Conservation (phyloP, 2,797 vertebrate species). For the Crocodylus rhombifer region DNA sequence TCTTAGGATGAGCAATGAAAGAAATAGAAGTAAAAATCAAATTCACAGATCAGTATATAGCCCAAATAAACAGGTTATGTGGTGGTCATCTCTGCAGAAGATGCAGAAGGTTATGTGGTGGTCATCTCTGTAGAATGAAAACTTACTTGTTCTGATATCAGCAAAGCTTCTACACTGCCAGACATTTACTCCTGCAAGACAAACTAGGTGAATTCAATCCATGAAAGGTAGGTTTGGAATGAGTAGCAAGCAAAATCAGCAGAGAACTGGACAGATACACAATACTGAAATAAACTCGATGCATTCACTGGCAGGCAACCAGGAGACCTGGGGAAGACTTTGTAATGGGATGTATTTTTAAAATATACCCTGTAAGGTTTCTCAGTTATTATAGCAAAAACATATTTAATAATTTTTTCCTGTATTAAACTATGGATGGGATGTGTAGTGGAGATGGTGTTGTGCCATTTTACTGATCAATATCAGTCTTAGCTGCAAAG, state of each 20-base stretch:
- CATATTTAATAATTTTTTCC: background rate
- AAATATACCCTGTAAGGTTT: background rate
- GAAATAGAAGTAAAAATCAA: slow-evolving; percentile 19
- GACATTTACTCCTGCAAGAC: slow-evolving; percentile 5
- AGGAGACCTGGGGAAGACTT: background rate
- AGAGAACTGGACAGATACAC: background rate
- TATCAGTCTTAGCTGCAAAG: background rate
- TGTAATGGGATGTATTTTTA: background rate
- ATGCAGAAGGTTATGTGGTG: background rate
- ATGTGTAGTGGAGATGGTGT: background rate
- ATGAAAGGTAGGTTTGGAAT: background rate
- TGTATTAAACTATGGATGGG: background rate
- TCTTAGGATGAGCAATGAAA: slow-evolving; percentile 52
- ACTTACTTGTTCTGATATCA: background rate
- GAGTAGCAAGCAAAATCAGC: background rate
- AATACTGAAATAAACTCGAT: background rate
- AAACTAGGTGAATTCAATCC: slow-evolving; percentile 20
- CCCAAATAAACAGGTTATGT: background rate
- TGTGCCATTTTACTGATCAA: background rate
- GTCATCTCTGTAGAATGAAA: background rate
- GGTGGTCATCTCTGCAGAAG: background rate
- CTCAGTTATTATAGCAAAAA: background rate
- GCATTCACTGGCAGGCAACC: background rate
- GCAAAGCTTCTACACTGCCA: background rate
- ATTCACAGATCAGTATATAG: background rate